Conservation (phyloP, 1,140 invertebrate species). For the Aphidius gifuensis region DNA sequence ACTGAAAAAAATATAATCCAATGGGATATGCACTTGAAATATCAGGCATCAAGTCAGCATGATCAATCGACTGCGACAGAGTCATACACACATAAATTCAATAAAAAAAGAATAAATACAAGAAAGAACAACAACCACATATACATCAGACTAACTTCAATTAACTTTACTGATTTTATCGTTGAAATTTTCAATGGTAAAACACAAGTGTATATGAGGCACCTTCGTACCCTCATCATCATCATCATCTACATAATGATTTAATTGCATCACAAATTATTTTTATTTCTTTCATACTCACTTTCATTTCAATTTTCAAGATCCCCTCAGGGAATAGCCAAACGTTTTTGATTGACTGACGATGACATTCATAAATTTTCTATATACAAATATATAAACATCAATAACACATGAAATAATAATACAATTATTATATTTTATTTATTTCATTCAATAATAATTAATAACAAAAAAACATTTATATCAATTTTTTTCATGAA, state of each 20-base stretch:
- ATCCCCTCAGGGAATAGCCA: no score
- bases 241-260: slow-evolving; percentile 38
- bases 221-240: not conserved
- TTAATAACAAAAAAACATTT: no score
- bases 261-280: slow-evolving; percentile 42
- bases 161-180: slow-evolving; percentile 49
- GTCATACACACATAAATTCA: not conserved
- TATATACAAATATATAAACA: no score
- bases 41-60: slow-evolving; percentile 7
- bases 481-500: no score
- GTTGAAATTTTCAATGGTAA: not conserved
- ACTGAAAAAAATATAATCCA: slow-evolving; percentile 32
- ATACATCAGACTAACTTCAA: slow-evolving; percentile 34
- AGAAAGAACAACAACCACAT: no score
- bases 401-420: no score
- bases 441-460: no score
- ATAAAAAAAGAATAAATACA: not conserved
- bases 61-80: slow-evolving; percentile 3
- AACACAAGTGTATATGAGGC: slow-evolving; percentile 28
- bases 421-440: no score
- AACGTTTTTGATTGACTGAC: no score
- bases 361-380: no score
- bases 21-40: slow-evolving; percentile 30
- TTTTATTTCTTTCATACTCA: slow-evolving; percentile 10
- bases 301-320: not conserved